phyloP scores from a whole-genome alignment of 1,140 invertebrate genomes.

The Metopolophium dirhodum region DNA sequence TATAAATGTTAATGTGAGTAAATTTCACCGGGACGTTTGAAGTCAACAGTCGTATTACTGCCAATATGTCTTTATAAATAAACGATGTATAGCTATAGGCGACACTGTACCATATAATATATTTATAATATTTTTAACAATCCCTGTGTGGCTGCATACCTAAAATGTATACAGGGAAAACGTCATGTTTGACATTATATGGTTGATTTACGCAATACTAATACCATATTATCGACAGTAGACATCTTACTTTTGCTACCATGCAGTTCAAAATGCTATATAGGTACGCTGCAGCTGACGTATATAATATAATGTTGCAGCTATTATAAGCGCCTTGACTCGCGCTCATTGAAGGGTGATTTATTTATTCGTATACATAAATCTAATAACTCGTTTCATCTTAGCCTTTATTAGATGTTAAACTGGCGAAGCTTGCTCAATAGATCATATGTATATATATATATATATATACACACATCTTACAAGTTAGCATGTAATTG shows the following conservation, averaged over 20 bases:
- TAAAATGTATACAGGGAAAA: background rate
- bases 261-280: background rate
- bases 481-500: conserved; percentile 26
- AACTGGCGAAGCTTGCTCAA: conserved; percentile 19
- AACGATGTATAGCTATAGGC: too few relatives aligned
- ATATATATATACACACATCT: background rate
- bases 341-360: conserved; percentile 9
- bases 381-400: conserved; percentile 15
- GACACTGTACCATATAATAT: background rate
- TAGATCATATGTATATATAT: background rate
- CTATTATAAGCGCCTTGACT: background rate
- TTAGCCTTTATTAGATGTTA: background rate
- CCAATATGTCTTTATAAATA: too few relatives aligned
- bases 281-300: background rate
- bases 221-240: background rate
- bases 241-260: conserved; percentile 14
- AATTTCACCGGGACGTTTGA: too few relatives aligned
- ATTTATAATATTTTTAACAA: background rate
- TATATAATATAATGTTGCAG: background rate
- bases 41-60: too few relatives aligned
- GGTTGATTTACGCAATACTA: background rate
- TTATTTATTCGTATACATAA: background rate
- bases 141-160: background rate
- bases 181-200: background rate
- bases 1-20: too few relatives aligned